These are phyloP conservation scores for Pollimyrus isidori DNA, from an alignment of 2,113 vertebrate genomes.

Conservation along the genomic window DNA sequence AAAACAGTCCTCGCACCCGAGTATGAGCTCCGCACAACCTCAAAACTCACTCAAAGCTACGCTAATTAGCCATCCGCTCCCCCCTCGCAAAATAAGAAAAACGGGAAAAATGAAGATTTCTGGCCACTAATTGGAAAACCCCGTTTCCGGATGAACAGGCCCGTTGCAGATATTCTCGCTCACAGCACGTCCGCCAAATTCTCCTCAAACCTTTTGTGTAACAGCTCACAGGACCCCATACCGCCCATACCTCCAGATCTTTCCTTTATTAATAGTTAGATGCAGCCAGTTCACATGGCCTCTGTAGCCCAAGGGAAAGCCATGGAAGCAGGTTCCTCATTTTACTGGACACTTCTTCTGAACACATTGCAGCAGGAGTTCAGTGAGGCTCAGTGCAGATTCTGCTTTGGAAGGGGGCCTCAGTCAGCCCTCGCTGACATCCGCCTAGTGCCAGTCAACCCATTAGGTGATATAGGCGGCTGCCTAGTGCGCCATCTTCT, in stretches of 20 bases:
- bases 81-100: background rate
- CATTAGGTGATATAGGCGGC: background rate
- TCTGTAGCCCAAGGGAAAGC: background rate
- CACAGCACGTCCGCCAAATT: background rate
- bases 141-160: background rate
- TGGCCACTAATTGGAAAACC: background rate
- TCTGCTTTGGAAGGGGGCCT: background rate
- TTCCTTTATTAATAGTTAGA: background rate
- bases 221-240: background rate
- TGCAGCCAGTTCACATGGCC: background rate
- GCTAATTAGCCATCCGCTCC: background rate
- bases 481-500: background rate
- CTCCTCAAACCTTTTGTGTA: background rate
- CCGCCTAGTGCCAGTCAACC: background rate
- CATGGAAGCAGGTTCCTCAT: background rate
- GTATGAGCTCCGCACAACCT: background rate
- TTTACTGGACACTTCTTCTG: background rate
- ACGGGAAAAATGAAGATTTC: background rate
- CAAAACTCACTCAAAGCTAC: background rate
- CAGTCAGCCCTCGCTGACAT: background rate
- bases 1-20: background rate
- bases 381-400: background rate
- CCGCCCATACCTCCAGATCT: background rate
- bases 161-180: background rate
- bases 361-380: background rate